Evolutionary conservation across 1,140 invertebrate species (phyloP), one percentile per base, ranked within the genome.

Genomic region (Temnothorax curvispinosus): DNA sequence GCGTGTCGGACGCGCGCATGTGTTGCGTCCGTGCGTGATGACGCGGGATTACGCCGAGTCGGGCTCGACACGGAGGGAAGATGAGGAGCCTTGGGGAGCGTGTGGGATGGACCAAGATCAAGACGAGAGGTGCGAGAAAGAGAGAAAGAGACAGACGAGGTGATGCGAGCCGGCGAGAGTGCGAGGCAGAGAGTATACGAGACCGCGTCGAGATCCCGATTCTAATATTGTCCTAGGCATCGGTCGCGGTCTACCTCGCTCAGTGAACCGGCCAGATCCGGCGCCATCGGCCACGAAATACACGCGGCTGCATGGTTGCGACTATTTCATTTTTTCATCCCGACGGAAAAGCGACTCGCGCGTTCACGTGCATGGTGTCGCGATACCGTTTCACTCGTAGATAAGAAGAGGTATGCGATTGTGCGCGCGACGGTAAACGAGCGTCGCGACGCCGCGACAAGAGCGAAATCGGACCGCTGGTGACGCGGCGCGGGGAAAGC

Each of bases 201-300:
- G 80, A 87, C 50, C 44, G 32, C 32, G 18, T 67, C 88, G 89
- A 89, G 86, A 90, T 85, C 52, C 87, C 88, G 92, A 92, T 93
- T 94, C 94, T 95, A 95, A 95, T 95, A 95, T 95, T 95, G 94
- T 95, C 94, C 92, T 93, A 94, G 93, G 91, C 86, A 90, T 86
- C 88, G 84, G 90, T 71, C 69, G 86, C 69, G 86, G 89, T 92
- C 90, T 88, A 87, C 69, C 86, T 82, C 90, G 60, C 90, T 76
- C 90, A 92, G 91, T 92, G 88, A 90, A 88, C 77, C 75, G 76
- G 85, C 60, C 86, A 87, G 64, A 87, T 65, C 86, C 88, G 77
- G 58, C 71, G 71, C 81, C 77, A 92, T 88, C 91, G 78, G 86
- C 85, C 35, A 52, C 76, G 56, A 41, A 18, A 56, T 15, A 50